Evolutionary conservation across 2,888 invertebrate species (phyloP).

Genomic region (Plutella xylostella): DNA sequence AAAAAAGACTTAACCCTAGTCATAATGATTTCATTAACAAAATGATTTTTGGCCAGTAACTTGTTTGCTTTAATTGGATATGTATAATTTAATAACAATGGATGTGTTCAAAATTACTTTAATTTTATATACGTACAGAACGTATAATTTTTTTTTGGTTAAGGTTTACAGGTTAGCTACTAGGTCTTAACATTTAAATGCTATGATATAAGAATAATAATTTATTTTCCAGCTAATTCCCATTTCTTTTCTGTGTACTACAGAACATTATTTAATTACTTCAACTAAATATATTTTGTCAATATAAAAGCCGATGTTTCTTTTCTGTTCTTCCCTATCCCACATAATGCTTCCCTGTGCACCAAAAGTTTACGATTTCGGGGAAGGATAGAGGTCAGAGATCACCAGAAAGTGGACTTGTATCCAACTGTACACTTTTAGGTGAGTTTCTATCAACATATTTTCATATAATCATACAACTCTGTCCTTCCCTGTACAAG

Average conservation of each 20-base stretch:
- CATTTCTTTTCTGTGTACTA: too few relatives aligned
- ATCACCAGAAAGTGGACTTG: conserved; percentile 63
- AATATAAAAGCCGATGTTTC: too few relatives aligned
- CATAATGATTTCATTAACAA: background rate
- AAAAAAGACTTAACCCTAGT: conserved; percentile 13
- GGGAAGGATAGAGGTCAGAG: conserved; percentile 64
- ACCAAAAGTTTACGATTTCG: conserved; percentile 20
- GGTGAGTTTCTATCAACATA: conserved; percentile 48
- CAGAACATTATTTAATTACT: too few relatives aligned
- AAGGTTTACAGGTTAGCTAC: too few relatives aligned
- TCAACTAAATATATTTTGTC: too few relatives aligned
- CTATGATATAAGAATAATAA: too few relatives aligned
- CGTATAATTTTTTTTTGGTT: too few relatives aligned
- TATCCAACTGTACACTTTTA: conserved; percentile 55
- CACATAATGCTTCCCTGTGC: conserved; percentile 49
- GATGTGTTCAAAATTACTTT: conserved; percentile 38
- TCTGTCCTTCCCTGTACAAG: conserved; percentile 76
- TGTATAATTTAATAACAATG: too few relatives aligned
- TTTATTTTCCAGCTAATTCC: too few relatives aligned
- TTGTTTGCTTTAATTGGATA: conserved; percentile 1
- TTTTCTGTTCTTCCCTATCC: conserved; percentile 30
- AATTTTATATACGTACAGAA: too few relatives aligned
- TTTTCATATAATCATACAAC: conserved; percentile 35
- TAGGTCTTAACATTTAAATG: too few relatives aligned
- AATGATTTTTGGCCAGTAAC: conserved; percentile 7